Percentiles rank a stretch among this genome's conserved stretches.
phyloP scores from a whole-genome alignment of 2,113 vertebrate genomes.

The Malurus elegans region DNA sequence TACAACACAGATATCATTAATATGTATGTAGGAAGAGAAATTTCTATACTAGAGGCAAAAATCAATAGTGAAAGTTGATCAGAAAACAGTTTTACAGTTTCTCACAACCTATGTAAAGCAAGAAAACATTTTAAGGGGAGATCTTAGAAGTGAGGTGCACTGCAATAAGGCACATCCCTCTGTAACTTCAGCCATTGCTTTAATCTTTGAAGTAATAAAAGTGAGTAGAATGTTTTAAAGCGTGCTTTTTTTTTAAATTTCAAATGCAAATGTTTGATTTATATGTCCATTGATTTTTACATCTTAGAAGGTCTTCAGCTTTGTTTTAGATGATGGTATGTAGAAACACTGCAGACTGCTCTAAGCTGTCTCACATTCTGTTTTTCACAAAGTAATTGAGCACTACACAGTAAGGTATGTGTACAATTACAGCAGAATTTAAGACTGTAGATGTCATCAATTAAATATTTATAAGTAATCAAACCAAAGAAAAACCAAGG shows the following conservation, averaged over 20 bases:
- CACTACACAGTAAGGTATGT: rapidly evolving
- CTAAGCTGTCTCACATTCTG: not conserved
- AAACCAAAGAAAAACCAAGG: not conserved
- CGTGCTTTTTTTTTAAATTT: not conserved
- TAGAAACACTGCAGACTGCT: not conserved
- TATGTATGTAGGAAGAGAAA: not conserved
- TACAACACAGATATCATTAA: not conserved
- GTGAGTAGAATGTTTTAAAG: not conserved
- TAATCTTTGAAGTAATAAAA: not conserved
- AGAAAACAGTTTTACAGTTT: not conserved
- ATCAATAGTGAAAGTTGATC: not conserved
- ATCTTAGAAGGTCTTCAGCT: not conserved
- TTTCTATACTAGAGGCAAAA: not conserved
- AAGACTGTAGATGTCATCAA: not conserved
- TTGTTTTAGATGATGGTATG: not conserved
- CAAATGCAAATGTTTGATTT: not conserved
- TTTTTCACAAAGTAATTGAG: not conserved
- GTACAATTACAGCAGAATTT: not conserved
- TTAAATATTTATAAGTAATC: not conserved
- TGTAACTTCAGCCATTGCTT: not conserved
- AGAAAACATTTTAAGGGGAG: not conserved
- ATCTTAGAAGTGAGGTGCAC: not conserved
- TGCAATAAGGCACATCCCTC: not conserved
- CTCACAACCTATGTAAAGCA: not conserved
- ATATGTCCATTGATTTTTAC: not conserved